Percentiles rank a stretch among this genome's conserved stretches.
These are phyloP conservation scores for Solea solea DNA, from an alignment of 2,113 vertebrate species.

Conservation along the genomic window DNA sequence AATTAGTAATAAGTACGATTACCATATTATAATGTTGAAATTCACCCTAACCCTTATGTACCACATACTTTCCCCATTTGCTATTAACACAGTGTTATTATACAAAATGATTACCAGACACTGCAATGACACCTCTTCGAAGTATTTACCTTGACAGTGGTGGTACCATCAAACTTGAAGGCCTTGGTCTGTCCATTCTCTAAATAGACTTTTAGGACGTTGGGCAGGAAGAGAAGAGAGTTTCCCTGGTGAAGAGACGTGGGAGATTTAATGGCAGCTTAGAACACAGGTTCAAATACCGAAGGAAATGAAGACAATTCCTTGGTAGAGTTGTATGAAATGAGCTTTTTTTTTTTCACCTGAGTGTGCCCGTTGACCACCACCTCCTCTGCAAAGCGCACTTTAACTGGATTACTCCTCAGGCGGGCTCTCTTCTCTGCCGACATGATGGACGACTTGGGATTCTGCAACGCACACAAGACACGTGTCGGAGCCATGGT, in stretches of 20 bases:
- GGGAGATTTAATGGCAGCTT: constrained; percentile 7
- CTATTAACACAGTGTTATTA: too few species aligned
- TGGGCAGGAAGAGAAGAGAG: constrained; percentile 96
- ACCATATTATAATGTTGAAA: too few species aligned
- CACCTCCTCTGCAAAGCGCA: constrained; percentile 96
- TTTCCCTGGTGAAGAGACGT: constrained; percentile 87
- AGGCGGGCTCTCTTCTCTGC: constrained; percentile 95
- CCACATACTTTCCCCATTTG: too few species aligned
- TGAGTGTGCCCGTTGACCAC: constrained; percentile 94
- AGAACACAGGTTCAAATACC: constrained; percentile 1
- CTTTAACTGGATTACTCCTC: constrained; percentile 95
- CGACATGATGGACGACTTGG: constrained; percentile 96
- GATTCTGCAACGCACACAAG: constrained; percentile 83
- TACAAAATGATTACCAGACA: too few species aligned
- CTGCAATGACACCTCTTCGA: neutral
- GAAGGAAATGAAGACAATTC: constrained; percentile 2
- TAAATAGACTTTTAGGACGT: constrained; percentile 95
- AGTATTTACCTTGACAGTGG: constrained; percentile 91
- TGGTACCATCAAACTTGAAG: constrained; percentile 93
- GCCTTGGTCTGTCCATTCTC: constrained; percentile 99
- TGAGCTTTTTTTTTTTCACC: constrained; percentile 79
- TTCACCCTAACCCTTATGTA: too few species aligned
- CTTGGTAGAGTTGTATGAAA: constrained; percentile 1
- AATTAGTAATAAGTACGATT: too few species aligned
- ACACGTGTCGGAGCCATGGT: constrained; percentile 1